These are phyloP conservation scores for Cassiopea xamachana DNA, from an alignment of 30 jellyfish, hydroid and myxozoan species.

Conservation along the genomic window DNA sequence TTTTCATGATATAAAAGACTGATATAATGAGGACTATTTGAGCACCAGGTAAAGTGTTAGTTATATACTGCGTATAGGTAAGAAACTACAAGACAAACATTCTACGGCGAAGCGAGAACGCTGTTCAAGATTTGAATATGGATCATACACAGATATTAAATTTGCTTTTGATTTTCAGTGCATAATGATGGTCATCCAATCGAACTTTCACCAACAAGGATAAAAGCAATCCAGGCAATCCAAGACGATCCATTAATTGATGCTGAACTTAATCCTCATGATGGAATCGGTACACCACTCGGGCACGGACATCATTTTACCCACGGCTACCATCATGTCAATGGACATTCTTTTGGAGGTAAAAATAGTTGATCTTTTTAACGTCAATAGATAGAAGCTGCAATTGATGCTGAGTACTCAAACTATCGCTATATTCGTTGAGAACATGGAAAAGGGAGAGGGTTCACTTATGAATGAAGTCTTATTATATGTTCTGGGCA, in stretches of 20 bases:
- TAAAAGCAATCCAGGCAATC: constrained; percentile 92
- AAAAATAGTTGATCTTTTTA: neutral
- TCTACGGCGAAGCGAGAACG: neutral
- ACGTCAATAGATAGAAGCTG: neutral
- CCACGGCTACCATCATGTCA: constrained; percentile 66
- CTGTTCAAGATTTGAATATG: neutral
- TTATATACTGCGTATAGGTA: too few relatives aligned
- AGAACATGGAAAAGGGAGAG: too few relatives aligned
- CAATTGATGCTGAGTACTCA: too few relatives aligned
- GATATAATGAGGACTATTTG: too few relatives aligned
- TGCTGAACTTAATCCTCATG: constrained; percentile 78
- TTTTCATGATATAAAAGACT: too few relatives aligned
- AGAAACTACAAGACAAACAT: too few relatives aligned
- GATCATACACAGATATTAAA: neutral
- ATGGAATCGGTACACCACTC: constrained; percentile 62
- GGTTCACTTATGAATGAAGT: too few relatives aligned
- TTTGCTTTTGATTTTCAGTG: neutral
- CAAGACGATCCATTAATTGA: constrained; percentile 96
- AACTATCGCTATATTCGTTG: too few relatives aligned
- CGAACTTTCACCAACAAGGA: constrained; percentile 65
- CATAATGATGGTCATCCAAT: constrained; percentile 65
- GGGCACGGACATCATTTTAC: constrained; percentile 48
- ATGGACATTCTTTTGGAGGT: constrained; percentile 69
- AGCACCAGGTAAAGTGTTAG: too few relatives aligned
- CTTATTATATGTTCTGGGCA: too few relatives aligned